Percentiles rank a stretch among this genome's conserved stretches.
These are phyloP conservation scores for Delphinus delphis DNA, from an alignment of 2,113 vertebrate species.

Conservation along the genomic window DNA sequence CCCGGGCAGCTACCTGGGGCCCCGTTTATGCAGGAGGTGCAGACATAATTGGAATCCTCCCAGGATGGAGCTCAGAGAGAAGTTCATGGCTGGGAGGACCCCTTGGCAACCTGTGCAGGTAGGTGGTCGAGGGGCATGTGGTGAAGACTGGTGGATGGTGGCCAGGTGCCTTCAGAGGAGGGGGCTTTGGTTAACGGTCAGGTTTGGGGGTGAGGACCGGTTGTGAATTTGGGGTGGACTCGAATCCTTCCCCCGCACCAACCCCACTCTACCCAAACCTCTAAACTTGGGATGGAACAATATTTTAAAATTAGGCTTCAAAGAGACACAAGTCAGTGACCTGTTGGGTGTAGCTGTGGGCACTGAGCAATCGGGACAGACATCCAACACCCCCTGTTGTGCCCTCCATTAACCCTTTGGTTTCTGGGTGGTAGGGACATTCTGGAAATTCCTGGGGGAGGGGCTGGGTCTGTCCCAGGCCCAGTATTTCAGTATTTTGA, in stretches of 20 bases:
- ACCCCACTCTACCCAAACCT: not conserved
- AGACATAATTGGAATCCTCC: not conserved
- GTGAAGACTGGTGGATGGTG: not conserved
- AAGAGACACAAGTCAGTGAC: not conserved
- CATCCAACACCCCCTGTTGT: not conserved
- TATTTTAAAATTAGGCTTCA: not conserved
- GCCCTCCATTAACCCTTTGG: not conserved
- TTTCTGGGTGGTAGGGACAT: not conserved
- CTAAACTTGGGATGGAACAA: not conserved
- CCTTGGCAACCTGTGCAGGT: not conserved
- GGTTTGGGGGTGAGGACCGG: not conserved
- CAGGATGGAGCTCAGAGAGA: not conserved
- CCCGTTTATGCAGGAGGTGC: accelerated
- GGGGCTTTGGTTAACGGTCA: accelerated
- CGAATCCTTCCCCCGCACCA: not conserved
- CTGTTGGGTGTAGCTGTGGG: not conserved
- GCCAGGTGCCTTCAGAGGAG: not conserved
- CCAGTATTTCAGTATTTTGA: not conserved
- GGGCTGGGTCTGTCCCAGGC: not conserved
- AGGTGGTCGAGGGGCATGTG: not conserved
- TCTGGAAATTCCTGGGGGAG: not conserved
- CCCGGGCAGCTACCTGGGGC: accelerated
- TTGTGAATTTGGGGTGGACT: not conserved
- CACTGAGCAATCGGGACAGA: not conserved
- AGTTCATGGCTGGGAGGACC: not conserved